Evolutionary conservation across 2,113 vertebrate species (phyloP).

Genomic region (Mus pahari): DNA sequence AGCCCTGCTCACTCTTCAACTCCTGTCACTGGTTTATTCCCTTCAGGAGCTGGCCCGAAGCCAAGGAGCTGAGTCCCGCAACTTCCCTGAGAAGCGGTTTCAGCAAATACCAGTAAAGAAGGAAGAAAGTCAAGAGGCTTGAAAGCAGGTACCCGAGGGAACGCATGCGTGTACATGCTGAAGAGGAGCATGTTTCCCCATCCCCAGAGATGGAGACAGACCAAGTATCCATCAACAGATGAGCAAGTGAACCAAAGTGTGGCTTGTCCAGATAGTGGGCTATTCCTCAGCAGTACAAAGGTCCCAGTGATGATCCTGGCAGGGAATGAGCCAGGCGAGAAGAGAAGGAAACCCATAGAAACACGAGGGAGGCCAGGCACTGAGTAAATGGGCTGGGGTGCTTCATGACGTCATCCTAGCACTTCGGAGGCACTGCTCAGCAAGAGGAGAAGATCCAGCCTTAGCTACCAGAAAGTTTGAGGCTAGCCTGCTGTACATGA

Average conservation of each 20-base stretch:
- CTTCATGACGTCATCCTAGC: neutral
- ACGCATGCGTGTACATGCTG: no score
- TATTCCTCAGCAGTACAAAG: neutral
- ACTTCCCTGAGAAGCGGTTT: neutral
- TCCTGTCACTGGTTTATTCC: neutral
- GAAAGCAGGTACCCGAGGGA: slow-evolving; percentile 14
- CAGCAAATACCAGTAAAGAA: neutral
- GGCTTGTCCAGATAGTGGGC: neutral
- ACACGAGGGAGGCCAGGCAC: neutral
- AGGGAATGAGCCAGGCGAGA: no score
- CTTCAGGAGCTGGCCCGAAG: neutral
- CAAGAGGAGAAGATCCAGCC: neutral
- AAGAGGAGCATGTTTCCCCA: neutral
- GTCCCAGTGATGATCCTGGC: neutral
- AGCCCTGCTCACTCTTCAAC: fast-evolving
- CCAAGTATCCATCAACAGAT: neutral
- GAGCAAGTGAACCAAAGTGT: neutral
- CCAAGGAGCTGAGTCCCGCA: neutral
- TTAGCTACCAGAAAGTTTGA: neutral
- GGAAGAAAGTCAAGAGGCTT: neutral
- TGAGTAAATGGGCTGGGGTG: neutral
- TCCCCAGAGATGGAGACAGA: neutral
- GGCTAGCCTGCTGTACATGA: neutral
- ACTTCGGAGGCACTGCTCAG: neutral
- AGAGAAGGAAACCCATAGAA: neutral